phyloP scores from a whole-genome alignment of 1,140 invertebrate genomes.

The Drosophila pseudoobscura region DNA sequence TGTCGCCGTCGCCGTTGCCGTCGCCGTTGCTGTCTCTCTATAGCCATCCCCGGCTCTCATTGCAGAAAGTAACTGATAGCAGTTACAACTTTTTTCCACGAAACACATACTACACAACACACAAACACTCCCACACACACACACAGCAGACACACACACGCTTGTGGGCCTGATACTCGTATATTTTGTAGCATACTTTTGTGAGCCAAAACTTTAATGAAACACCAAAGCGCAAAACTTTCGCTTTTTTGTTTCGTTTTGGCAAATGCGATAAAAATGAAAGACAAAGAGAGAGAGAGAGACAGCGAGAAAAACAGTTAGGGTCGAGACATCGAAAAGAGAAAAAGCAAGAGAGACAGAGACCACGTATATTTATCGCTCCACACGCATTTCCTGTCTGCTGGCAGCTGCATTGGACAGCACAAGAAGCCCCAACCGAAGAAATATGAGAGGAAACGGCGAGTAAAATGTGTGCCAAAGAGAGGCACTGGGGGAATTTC shows the following conservation, averaged over 20 bases:
- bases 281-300: constrained; percentile 23
- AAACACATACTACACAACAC: constrained; percentile 9
- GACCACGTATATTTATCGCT: constrained; percentile 18
- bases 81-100: constrained; percentile 65
- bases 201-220: constrained; percentile 73
- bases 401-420: constrained; percentile 54
- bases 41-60: constrained; percentile 38
- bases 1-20: constrained; percentile 57
- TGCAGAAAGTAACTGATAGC: constrained; percentile 73
- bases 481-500: constrained; percentile 4
- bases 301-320: not conserved
- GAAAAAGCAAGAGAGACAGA: not conserved
- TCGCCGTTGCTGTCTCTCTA: constrained; percentile 12
- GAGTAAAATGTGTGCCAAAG: constrained; percentile 10
- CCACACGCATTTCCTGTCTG: constrained; percentile 50
- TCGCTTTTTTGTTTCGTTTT: constrained; percentile 62
- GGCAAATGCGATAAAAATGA: constrained; percentile 70
- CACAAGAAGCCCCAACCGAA: not conserved
- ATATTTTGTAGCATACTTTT: constrained; percentile 71
- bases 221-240: constrained; percentile 77
- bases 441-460: constrained; percentile 5
- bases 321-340: not conserved
- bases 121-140: constrained; percentile 9
- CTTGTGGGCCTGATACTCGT: constrained; percentile 31
- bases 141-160: constrained; percentile 6